Base-by-base conservation (phyloP, 2,888 invertebrate genomes). In the Heliconius erato region DNA sequence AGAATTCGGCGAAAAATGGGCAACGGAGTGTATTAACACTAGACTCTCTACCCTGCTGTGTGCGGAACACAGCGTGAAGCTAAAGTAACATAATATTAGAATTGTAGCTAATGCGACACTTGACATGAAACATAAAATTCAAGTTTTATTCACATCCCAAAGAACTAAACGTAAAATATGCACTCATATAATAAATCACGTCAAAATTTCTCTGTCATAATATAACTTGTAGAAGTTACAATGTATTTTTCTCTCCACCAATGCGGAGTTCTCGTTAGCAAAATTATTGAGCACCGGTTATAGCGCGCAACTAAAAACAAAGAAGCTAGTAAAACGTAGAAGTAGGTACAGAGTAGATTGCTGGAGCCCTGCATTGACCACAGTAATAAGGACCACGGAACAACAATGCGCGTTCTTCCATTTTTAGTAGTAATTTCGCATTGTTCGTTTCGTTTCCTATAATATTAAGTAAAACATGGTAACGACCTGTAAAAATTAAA, bases 261-360 rank as follows among this genome's bases (percentile, higher is more conserved):
- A 85, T 87, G 84, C 80, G 32, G 59, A 76, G 80, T 82, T 76
- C 79, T 79, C 79, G 82, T 84, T 79, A 83, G 83, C 77, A 74
- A 93, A 92, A 92, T 94, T 94, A 92, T 92, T 92, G 92, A 93
- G 92, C 94, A 92, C 92, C 89, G 90, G 89, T 91, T 90, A 93
- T 92, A 93, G 93, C 90, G 88, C 90, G 83, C 88, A 85, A 90
- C 88, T 89, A 87, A 88, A 92, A 94, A 94, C 94, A 94, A 94
- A 93, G 94, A 94, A 93, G 89, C 90, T 88, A 91, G 89, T 94
- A 94, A 94, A 94, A 92, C 91, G 90, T 89, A 91, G 87, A 87
- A 92, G 89, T 92, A 87, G 92, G 89, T 91, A 93, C 91, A 87
- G 84, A 87, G 91, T 74, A 78, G 84, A 84, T 79, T 83, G 92